Base-by-base conservation (phyloP, 2,888 invertebrate species). In the Trimorus sp. region DNA sequence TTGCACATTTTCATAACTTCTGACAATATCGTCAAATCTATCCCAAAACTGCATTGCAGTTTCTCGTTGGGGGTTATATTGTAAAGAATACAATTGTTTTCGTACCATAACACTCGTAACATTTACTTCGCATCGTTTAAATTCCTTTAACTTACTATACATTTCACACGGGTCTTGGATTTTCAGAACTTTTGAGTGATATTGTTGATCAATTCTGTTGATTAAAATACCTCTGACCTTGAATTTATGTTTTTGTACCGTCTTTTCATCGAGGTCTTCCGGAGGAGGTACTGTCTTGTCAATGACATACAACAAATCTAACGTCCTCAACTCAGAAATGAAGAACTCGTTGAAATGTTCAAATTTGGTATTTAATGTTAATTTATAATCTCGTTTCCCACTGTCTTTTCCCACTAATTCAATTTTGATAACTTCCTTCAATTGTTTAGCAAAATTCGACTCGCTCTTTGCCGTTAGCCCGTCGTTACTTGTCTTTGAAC, bases 321-420 rank as follows among this genome's bases (percentile, higher is more conserved):
- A 45, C 7, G 26, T 56, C 73, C 82, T 73, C 11, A 83, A 45
- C 51, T 82, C 82, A 9, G 83, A 83, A 1, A 69, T 68, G 1
- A 79, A 66, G 56, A 73, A 76, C 37, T 84, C 82, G 49, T 56
- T 65, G 49, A 84, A 84, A 54, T 79, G 71, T 65, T 84, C 83
- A 66, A 79, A 83, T 75, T 79, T 83, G 7, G 42, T 63, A 42
- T 74, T 54, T 8, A n/a, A 4, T 1, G 62, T 75, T 54, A 82
- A 54, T 38, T 78, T 79, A 37, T 83, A 84, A 54, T 81, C 74
- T 9, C 78, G 40, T 81, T 75, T 84, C 1, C 36, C 12, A 38
- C 9, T 48, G 11, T 69, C 69, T 69, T 69, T 66, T 42, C 16
- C 53, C 8, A 56, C 15, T 8, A 40, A 40, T 26, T 66, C 45